Evolutionary conservation across 1,140 invertebrate genomes (phyloP).

Genomic region (Drusus annulatus): DNA sequence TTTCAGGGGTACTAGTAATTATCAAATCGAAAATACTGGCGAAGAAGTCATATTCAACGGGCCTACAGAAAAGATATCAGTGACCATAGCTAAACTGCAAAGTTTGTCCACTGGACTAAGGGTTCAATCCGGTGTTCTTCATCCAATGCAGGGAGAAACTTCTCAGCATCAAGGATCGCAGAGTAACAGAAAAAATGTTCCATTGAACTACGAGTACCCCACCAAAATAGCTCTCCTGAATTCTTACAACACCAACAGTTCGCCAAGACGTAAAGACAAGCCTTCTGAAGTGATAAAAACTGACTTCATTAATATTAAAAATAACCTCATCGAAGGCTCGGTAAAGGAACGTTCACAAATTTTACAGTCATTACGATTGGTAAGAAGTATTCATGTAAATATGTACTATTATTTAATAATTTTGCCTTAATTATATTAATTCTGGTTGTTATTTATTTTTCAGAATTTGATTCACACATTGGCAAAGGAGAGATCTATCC

Average conservation of each 20-base stretch:
- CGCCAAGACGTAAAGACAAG: conserved; percentile 13
- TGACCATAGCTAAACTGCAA: conserved; percentile 55
- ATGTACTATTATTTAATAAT: background rate
- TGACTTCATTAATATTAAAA: conserved; percentile 46
- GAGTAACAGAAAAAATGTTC: background rate
- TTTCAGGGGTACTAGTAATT: background rate
- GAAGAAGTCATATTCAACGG: conserved; percentile 37
- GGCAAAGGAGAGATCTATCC: conserved; percentile 52
- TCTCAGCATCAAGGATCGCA: background rate
- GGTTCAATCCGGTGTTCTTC: conserved; percentile 48
- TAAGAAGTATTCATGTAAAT: conserved; percentile 35
- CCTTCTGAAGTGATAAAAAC: conserved; percentile 33
- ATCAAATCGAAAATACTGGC: conserved; percentile 18
- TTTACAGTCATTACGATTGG: conserved; percentile 53
- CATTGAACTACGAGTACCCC: conserved; percentile 16
- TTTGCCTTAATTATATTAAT: no score
- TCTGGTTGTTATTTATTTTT: conserved; percentile 43
- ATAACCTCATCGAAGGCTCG: conserved; percentile 37
- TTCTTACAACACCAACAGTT: conserved; percentile 14
- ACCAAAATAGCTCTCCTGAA: conserved; percentile 38
- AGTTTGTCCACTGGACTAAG: conserved; percentile 53
- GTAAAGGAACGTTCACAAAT: conserved; percentile 50
- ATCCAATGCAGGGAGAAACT: background rate
- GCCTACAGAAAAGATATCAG: conserved; percentile 35
- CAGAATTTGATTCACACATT: conserved; percentile 56